Base-by-base conservation (phyloP, 2,797 vertebrate species). In the Rhadinocentrus ornatus region DNA sequence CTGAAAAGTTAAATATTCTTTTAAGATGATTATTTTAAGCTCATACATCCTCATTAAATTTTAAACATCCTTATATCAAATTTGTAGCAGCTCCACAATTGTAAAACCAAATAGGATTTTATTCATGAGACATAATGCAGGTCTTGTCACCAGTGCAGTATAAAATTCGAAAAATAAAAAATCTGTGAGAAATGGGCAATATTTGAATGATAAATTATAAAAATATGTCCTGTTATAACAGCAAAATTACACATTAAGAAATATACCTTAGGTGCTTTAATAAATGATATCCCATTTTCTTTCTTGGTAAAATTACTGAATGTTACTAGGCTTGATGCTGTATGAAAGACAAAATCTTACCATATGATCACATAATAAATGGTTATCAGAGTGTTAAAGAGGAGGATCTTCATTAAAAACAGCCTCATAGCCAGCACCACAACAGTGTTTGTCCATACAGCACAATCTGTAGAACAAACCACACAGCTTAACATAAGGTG, bases 341-440 rank as follows among this genome's bases (percentile, higher is more conserved):
- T 4, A 27, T 1, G 16, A 31, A 29, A 52, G 32, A 53, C 6
- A 41, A 12, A 48, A 8, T 46, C 89, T 92, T 88, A 95, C 94
- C 93, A 94, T 75, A 92, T 94, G 55, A 93, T 89, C 63, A 93
- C 85, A 35, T 81, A 78, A 16, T 87, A 81, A 31, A 31, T 82
- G 26, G 93, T 95, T 80, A 94, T 88, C 77, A 95, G 66, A 24
- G 88, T 62, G 73, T 95, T 91, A 62, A 95, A 95, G 69, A 90
- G 0, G 0, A 91, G 67, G 66, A 71, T 89, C 85, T 95, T 95
- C 41, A 94, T 54, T 54, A 95, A 73, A 35, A 95, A 69, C 54
- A 93, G 85, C 80, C 94, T 92, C 62, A 95, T 55, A 66, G 48
- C 61, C 68, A 89, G 60, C 16, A 94, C 53, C 12, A 84, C 63